Base-by-base conservation (phyloP, 2,888 invertebrate genomes). In the Aproaerema taeniolella region DNA sequence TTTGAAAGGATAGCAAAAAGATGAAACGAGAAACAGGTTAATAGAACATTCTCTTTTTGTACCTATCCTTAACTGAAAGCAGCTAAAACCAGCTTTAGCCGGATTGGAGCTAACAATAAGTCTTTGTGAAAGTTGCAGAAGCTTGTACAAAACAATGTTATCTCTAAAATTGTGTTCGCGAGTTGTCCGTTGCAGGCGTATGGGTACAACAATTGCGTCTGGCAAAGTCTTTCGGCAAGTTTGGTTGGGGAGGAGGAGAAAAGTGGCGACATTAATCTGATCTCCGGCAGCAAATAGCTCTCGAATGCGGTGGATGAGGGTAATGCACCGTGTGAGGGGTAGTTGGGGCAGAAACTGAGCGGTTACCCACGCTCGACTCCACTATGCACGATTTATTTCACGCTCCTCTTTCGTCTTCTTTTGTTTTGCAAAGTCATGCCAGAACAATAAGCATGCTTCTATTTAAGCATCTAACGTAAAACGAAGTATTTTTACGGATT, bases 191-290 rank as follows among this genome's bases (percentile, higher is more conserved):
- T 11, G 14, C 32, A 10, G 1, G n/a, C n/a, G n/a, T n/a, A 12
- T 7, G 1, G 11, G 20, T 12, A 30, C 56, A 54, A 59, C 62
- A 60, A 61, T 61, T 50, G 55, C 41, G 45, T 44, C 44, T 48
- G n/a, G n/a, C 53, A 54, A 64, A 67, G 64, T 67, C 70, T 64
- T 52, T 67, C 70, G 77, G 73, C 68, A 63, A 64, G n/a, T n/a
- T n/a, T n/a, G n/a, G n/a, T n/a, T n/a, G n/a, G n/a, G 66, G 75
- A 79, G 78, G 76, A 74, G 79, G 70, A 76, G 72, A 80, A 81
- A 83, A 83, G 80, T 83, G 79, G 77, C 68, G 70, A 76, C 81
- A 83, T 83, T 81, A 83, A 85, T 83, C 80, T 81, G 80, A 80
- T 82, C 73, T 67, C 72, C 67, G 67, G 68, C 69, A 70, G 75